These are phyloP conservation scores for Antheraea pernyi DNA, from an alignment of 1,140 invertebrate species.

Conservation along the genomic window DNA sequence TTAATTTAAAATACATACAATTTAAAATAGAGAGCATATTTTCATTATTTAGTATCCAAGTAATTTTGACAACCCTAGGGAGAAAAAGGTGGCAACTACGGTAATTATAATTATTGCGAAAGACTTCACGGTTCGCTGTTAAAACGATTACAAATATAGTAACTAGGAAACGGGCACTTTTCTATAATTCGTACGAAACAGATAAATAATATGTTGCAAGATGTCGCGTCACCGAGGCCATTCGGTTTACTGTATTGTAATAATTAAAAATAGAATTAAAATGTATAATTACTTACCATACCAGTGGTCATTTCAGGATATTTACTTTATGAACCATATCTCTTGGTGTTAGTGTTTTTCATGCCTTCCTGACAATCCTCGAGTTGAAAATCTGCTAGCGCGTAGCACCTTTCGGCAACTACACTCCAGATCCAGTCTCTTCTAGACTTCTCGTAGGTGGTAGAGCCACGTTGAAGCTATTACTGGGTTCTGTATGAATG, in stretches of 20 bases:
- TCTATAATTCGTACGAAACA: conserved; percentile 14
- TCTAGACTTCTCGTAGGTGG: too few species aligned
- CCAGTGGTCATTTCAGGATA: neutral
- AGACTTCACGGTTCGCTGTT: conserved; percentile 39
- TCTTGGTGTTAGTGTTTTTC: too few species aligned
- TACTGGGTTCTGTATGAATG: too few species aligned
- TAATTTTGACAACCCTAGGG: neutral
- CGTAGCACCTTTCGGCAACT: too few species aligned
- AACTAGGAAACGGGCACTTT: conserved; percentile 21
- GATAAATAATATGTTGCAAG: conserved; percentile 11
- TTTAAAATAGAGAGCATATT: too few species aligned
- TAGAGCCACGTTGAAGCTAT: too few species aligned
- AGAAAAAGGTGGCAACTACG: neutral
- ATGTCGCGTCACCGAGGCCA: conserved; percentile 7
- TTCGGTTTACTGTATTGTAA: neutral
- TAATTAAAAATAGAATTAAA: neutral
- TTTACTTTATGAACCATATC: too few species aligned
- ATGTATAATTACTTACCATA: neutral
- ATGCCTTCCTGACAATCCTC: too few species aligned
- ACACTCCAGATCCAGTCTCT: too few species aligned
- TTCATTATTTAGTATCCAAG: neutral
- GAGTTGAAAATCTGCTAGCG: too few species aligned
- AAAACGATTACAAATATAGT: conserved; percentile 21
- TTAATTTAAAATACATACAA: too few species aligned
- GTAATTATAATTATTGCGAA: conserved; percentile 37